Evolutionary conservation across 2,888 invertebrate genomes (phyloP), one percentile per base, ranked within the genome.

Genomic region (Leptopilina myrica): DNA sequence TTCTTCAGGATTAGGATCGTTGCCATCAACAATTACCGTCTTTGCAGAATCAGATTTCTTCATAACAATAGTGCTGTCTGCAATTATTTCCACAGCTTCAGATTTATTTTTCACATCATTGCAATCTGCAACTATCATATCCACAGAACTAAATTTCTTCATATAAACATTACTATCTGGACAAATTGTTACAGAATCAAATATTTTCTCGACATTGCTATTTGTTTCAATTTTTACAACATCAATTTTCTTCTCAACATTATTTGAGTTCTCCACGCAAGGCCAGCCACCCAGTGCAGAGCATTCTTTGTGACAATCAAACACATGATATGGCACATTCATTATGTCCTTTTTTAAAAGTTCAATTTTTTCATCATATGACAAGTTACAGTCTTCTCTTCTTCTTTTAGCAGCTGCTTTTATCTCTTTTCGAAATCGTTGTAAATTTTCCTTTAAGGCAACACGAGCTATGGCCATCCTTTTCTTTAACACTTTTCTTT

Each of bases 281-380:
- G 66, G 15, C 46, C 46, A 66, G 43, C 46, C 20, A 40, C 43
- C 26, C 2, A 11, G 0, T 53, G 15, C 0, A 6, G 11, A 2
- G 9, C 77, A 77, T 8, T 20, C 11, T 6, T 64, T 14, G 26
- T 77, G 77, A 11, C 14, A 15, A 8, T 65, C 77, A 43, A 77
- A 66, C 0, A 20, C 43, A 8, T 43, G 43, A 43, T 6, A 7
- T 8, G 1, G 7, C 6, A 43, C 8, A 43, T 43, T 43, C 43
- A 43, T 43, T 43, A 43, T 8, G 43, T 43, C 43, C 8, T 43
- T 43, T 43, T 43, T 43, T 8, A 46, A 15, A 26, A 12, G 77
- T 4, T 56, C 56, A 12, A 56, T 11, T 56, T 56, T 56, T 11
- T 56, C 0, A 1, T 12, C 14, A n/a, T 56, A 56, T 11, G 56